phyloP scores from a whole-genome alignment of 2,888 invertebrate species.

The Helleia helle region DNA sequence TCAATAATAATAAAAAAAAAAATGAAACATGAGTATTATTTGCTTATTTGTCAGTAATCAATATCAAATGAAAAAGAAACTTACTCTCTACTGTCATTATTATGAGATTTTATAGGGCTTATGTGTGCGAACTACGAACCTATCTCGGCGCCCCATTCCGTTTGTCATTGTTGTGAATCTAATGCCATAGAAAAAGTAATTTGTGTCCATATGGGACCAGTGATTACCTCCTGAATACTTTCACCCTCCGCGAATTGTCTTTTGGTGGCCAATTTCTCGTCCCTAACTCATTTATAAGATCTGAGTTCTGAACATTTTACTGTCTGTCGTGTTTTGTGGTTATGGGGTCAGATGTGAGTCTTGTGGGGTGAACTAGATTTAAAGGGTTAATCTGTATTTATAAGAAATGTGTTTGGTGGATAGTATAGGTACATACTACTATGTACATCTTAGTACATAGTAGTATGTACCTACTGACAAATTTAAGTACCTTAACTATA shows the following conservation, averaged over 20 bases:
- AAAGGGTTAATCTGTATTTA: conserved; percentile 12
- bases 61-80: too few relatives aligned
- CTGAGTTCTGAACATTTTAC: conserved; percentile 51
- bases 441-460: too few relatives aligned
- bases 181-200: conserved; percentile 60
- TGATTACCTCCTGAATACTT: conserved; percentile 65
- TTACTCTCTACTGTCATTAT: conserved; percentile 20
- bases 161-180: conserved; percentile 61
- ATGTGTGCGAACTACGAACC: conserved; percentile 16
- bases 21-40: too few relatives aligned
- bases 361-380: conserved; percentile 10
- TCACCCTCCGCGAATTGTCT: conserved; percentile 51
- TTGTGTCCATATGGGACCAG: conserved; percentile 70
- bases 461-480: too few relatives aligned
- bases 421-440: too few relatives aligned
- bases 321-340: conserved; percentile 24
- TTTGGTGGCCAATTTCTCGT: conserved; percentile 49
- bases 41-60: too few relatives aligned
- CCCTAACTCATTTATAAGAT: conserved; percentile 47
- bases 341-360: conserved; percentile 29
- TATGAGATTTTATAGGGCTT: conserved; percentile 27
- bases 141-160: conserved; percentile 44
- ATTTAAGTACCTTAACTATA: too few relatives aligned
- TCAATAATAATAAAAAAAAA: too few relatives aligned
- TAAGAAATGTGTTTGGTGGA: neutral